These are phyloP conservation scores for Polymixis flavicincta DNA, from an alignment of 2,888 invertebrate genomes.

Conservation along the genomic window DNA sequence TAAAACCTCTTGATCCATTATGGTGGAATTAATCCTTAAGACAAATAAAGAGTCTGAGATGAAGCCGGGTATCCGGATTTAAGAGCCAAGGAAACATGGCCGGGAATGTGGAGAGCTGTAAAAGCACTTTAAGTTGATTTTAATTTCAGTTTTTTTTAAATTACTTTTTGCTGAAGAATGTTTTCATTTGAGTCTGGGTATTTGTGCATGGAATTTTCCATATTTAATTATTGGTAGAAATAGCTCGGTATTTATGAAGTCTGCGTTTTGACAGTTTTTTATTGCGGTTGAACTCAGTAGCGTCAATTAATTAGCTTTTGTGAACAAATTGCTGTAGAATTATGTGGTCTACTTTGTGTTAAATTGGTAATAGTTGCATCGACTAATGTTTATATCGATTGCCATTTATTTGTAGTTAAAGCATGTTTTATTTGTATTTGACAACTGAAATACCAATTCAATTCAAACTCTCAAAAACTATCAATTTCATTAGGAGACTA, in stretches of 20 bases:
- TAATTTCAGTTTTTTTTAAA: conserved; percentile 70
- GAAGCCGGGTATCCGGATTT: conserved; percentile 82
- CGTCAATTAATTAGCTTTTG: conserved; percentile 47
- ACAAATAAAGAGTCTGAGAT: conserved; percentile 75
- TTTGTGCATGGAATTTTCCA: neutral
- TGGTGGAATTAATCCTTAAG: conserved; percentile 72
- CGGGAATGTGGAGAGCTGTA: conserved; percentile 72
- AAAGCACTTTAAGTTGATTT: conserved; percentile 76
- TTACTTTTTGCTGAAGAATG: conserved; percentile 31
- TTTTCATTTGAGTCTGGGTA: neutral
- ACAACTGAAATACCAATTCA: neutral
- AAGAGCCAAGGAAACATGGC: conserved; percentile 79
- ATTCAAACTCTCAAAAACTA: conserved; percentile 2
- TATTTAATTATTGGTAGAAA: neutral
- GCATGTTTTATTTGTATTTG: neutral
- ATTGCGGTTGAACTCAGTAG: conserved; percentile 8
- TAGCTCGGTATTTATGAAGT: neutral
- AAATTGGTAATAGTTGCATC: conserved; percentile 29
- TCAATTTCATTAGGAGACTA: conserved; percentile 44
- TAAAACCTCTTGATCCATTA: conserved; percentile 40
- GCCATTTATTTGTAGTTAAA: neutral
- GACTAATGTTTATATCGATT: neutral
- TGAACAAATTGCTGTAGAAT: conserved; percentile 31
- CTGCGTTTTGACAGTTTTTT: conserved; percentile 21
- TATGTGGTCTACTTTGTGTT: conserved; percentile 44